Conservation (phyloP, 2,888 invertebrate species). For the Vandiemenella viatica region DNA sequence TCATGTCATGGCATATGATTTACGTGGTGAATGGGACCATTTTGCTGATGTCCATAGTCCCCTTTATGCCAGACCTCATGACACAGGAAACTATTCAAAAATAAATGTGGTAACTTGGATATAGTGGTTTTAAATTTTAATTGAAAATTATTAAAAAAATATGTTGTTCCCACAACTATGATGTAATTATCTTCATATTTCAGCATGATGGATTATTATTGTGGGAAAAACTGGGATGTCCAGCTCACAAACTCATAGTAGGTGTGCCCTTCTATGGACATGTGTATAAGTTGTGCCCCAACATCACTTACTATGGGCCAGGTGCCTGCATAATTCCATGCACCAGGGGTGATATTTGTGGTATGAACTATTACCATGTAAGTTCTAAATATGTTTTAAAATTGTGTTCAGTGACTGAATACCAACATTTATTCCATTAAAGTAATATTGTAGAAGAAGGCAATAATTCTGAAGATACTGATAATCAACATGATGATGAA, state of each 20-base stretch:
- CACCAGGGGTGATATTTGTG: neutral
- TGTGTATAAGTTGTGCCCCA: neutral
- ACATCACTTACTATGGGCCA: neutral
- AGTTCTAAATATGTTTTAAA: constrained; percentile 19
- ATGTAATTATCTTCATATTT: neutral
- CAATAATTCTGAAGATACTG: no score
- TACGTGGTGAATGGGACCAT: neutral
- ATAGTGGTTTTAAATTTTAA: no score
- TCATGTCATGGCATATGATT: constrained; percentile 1
- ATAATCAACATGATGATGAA: no score
- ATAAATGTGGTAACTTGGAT: neutral
- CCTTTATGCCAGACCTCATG: neutral
- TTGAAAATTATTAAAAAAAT: no score
- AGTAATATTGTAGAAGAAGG: no score
- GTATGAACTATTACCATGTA: neutral
- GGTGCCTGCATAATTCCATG: neutral
- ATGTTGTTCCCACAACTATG: no score
- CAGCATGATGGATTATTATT: neutral
- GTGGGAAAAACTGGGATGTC: neutral
- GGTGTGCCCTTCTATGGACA: constrained; percentile 1
- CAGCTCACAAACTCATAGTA: neutral
- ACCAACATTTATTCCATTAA: no score
- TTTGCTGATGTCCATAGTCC: neutral
- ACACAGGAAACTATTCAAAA: neutral
- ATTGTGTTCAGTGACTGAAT: no score